Evolutionary conservation across 2,888 invertebrate species (phyloP), one percentile per base, ranked within the genome.

Genomic region (Automeris io): DNA sequence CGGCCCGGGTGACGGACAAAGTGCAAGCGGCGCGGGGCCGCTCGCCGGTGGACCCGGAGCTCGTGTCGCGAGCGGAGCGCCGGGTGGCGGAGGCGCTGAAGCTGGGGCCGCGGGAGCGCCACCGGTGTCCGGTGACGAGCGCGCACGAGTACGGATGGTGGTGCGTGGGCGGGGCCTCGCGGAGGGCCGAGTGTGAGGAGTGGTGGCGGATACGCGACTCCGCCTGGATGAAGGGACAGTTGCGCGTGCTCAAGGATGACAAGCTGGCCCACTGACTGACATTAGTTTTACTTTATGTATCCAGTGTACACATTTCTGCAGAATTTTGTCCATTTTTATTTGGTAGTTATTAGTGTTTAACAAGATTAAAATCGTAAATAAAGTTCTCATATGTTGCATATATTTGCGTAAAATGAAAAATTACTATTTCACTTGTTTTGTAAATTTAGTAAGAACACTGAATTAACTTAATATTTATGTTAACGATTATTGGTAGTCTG

Each of bases 181-280:
- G 47, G 2, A 37, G n/a, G n/a, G n/a, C n/a, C n/a, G n/a, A n/a
- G n/a, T n/a, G n/a, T n/a, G n/a, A n/a, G n/a, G n/a, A n/a, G n/a
- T n/a, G n/a, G n/a, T n/a, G n/a, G 60, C 82, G 74, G 54, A 75
- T 88, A 46, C 70, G 70, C 26, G 88, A 87, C 59, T 86, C 87
- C 2, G 58, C 69, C 19, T 83, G 86, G 86, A 73, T 86, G 40
- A 76, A 77, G 55, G 70, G 62, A 40, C 72, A 77, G 18, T 53
- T 83, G 43, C 51, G 63, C 3, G 66, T 83, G 49, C 68, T 86
- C 3, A 68, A 66, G 2, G 76, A 76, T 41, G 56, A 62, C 22
- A 55, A 57, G 11, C 62, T 61, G 45, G 60, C 65, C 40, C 62
- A 52, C 9, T 24, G 33, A 24, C 25, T 32, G 21, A 23, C 5